These are phyloP conservation scores for Drosophila teissieri DNA, from an alignment of 1,140 invertebrate genomes.

Conservation along the genomic window DNA sequence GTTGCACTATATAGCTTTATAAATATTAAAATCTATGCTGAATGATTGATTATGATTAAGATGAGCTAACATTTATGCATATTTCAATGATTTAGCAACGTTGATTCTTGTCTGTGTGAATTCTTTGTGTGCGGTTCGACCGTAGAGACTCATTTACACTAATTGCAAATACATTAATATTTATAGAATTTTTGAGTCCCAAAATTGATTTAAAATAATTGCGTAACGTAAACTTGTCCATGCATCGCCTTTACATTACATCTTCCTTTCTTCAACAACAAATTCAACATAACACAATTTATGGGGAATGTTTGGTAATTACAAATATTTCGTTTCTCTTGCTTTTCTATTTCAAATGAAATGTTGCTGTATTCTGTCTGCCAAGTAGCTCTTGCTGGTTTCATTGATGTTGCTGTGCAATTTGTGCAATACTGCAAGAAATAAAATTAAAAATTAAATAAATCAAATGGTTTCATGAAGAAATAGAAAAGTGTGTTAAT, in stretches of 20 bases:
- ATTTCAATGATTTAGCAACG: slow-evolving; percentile 56
- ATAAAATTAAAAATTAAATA: slow-evolving; percentile 31
- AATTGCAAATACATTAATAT: slow-evolving; percentile 46
- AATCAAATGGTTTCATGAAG: slow-evolving; percentile 38
- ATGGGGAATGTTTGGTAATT: slow-evolving; percentile 41
- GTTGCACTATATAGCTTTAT: slow-evolving; percentile 61
- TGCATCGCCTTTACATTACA: slow-evolving; percentile 18
- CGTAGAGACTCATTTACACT: slow-evolving; percentile 72
- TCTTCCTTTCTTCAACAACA: slow-evolving; percentile 42
- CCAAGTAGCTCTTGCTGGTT: slow-evolving; percentile 50
- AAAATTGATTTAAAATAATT: slow-evolving; percentile 79
- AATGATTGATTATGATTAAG: slow-evolving; percentile 62
- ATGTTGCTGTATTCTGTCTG: slow-evolving; percentile 59
- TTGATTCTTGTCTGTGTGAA: slow-evolving; percentile 25
- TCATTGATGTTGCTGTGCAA: slow-evolving; percentile 50
- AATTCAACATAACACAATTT: slow-evolving; percentile 53
- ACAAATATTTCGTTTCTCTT: slow-evolving; percentile 14
- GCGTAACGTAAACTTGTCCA: slow-evolving; percentile 56
- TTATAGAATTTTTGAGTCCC: slow-evolving; percentile 62
- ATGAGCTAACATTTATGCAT: slow-evolving; percentile 77
- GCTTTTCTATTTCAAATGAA: slow-evolving; percentile 42
- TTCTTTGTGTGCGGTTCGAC: slow-evolving; percentile 73
- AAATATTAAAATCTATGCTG: slow-evolving; percentile 49
- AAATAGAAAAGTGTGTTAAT: slow-evolving; percentile 7
- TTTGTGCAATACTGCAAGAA: slow-evolving; percentile 67